These are phyloP conservation scores for Pogonus chalceus DNA, from an alignment of 1,140 invertebrate genomes.

Conservation along the genomic window DNA sequence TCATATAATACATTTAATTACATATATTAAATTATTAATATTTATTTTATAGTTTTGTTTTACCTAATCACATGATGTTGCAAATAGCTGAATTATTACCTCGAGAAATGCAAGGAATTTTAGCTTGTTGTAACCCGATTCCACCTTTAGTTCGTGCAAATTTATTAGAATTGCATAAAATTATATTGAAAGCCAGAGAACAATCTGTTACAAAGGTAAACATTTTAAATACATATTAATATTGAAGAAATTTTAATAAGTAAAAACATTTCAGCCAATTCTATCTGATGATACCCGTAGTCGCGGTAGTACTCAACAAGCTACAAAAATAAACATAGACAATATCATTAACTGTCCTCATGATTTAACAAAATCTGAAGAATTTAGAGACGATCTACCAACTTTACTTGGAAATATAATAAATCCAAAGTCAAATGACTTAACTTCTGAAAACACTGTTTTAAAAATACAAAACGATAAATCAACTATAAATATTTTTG, in stretches of 20 bases:
- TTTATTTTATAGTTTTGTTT: conserved; percentile 58
- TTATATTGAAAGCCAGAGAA: conserved; percentile 65
- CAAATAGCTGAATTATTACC: conserved; percentile 86
- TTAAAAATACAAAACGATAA: conserved; percentile 18
- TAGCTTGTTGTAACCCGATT: conserved; percentile 89
- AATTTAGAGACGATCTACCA: conserved; percentile 50
- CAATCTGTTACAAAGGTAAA: conserved; percentile 56
- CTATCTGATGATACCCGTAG: conserved; percentile 39
- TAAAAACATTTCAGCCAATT: conserved; percentile 38
- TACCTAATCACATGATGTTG: conserved; percentile 93
- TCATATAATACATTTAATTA: conserved; percentile 7
- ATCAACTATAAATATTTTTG: conserved; percentile 35
- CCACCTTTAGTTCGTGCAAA: conserved; percentile 76
- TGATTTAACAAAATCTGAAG: conserved; percentile 51
- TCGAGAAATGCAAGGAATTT: conserved; percentile 83
- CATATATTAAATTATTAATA: conserved; percentile 17
- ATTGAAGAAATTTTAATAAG: too few relatives aligned
- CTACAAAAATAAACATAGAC: conserved; percentile 40
- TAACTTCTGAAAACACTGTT: too few relatives aligned
- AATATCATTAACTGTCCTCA: conserved; percentile 53
- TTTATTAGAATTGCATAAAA: conserved; percentile 62
- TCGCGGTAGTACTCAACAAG: conserved; percentile 36
- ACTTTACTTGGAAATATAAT: conserved; percentile 39
- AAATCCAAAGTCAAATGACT: not conserved
- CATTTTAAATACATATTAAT: conserved; percentile 2